Evolutionary conservation across 92 coral and sea anemone species (phyloP).

Genomic region (Epizoanthus stellaris): DNA sequence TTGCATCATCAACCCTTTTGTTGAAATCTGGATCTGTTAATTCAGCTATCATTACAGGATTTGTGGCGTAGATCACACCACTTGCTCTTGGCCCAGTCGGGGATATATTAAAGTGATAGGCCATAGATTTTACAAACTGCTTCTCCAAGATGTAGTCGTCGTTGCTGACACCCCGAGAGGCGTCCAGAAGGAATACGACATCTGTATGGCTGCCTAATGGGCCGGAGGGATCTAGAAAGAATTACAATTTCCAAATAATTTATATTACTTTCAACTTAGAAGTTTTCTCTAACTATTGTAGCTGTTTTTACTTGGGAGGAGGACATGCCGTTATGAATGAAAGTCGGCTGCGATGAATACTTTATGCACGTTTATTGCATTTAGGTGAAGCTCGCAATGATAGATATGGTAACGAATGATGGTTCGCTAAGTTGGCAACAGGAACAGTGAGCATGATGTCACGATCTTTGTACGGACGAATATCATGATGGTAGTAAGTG

Average conservation of each 20-base stretch:
- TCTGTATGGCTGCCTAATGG: constrained; percentile 34
- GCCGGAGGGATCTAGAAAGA: constrained; percentile 28
- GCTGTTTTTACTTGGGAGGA: too few species aligned
- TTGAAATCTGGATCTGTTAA: constrained; percentile 32
- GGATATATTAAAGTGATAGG: constrained; percentile 34
- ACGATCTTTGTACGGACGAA: too few species aligned
- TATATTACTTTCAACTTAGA: not conserved
- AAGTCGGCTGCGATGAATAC: too few species aligned
- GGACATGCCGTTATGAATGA: too few species aligned
- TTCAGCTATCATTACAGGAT: constrained; percentile 32
- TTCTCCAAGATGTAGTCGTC: constrained; percentile 40
- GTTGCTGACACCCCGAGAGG: constrained; percentile 32
- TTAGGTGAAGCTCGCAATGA: too few species aligned
- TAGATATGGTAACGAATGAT: too few species aligned
- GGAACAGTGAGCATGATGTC: too few species aligned
- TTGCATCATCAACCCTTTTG: constrained; percentile 23
- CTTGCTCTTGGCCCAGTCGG: constrained; percentile 30
- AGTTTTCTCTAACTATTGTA: too few species aligned
- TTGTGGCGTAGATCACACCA: constrained; percentile 25
- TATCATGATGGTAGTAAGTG: too few species aligned
- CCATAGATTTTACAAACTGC: constrained; percentile 44
- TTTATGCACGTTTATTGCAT: too few species aligned
- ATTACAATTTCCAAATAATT: not conserved
- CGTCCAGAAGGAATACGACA: constrained; percentile 33
- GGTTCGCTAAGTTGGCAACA: too few species aligned